phyloP scores from a whole-genome alignment of 1,140 invertebrate species.

The Doryteuthis pealeii region DNA sequence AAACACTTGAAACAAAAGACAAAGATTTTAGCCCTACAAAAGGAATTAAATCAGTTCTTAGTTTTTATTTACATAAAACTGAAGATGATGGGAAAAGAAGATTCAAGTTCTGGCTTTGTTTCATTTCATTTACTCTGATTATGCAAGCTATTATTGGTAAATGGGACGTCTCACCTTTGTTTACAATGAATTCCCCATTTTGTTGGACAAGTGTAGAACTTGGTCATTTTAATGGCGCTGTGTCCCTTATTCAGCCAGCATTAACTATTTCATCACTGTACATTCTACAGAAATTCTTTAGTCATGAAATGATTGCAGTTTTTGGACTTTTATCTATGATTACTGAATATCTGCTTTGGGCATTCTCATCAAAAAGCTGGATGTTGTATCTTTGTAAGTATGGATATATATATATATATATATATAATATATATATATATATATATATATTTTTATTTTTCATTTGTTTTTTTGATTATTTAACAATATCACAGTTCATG shows the following conservation, averaged over 20 bases:
- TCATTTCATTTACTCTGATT: slow-evolving; percentile 5
- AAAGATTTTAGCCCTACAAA: neutral
- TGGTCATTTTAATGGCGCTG: slow-evolving; percentile 10
- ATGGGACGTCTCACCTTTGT: slow-evolving; percentile 12
- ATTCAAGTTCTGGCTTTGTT: slow-evolving; percentile 21
- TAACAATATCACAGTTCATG: too few species aligned
- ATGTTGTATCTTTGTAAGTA: slow-evolving; percentile 13
- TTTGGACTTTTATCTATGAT: slow-evolving; percentile 12
- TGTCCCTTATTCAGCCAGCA: neutral
- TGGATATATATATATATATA: too few species aligned
- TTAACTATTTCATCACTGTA: slow-evolving; percentile 13
- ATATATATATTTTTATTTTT: too few species aligned
- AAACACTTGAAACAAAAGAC: slow-evolving; percentile 10
- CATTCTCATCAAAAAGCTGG: slow-evolving; percentile 9
- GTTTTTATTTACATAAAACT: slow-evolving; percentile 16
- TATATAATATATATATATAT: too few species aligned
- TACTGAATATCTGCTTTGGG: slow-evolving; percentile 2
- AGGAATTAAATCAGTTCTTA: neutral
- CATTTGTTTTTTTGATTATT: too few species aligned
- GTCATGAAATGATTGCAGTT: slow-evolving; percentile 16
- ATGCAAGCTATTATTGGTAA: slow-evolving; percentile 15
- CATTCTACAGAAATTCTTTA: slow-evolving; percentile 17
- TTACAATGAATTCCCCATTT: slow-evolving; percentile 22
- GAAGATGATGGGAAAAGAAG: neutral
- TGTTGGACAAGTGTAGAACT: slow-evolving; percentile 26